phyloP scores from a whole-genome alignment of 1,140 invertebrate genomes.

The Zophobas atratus region DNA sequence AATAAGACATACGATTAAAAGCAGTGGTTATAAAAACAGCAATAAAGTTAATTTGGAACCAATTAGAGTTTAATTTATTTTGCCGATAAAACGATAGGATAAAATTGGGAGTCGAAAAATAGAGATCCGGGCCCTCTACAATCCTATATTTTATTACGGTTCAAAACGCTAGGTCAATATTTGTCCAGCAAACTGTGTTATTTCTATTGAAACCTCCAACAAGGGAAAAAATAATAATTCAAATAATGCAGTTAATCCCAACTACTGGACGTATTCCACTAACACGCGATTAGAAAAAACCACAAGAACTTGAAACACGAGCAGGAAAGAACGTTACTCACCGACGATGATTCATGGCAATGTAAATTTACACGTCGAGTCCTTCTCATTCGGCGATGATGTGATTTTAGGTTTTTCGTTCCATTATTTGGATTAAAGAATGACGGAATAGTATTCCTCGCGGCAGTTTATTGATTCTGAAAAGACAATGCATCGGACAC shows the following conservation, averaged over 20 bases:
- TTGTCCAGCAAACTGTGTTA: slow-evolving; percentile 29
- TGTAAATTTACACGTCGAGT: slow-evolving; percentile 22
- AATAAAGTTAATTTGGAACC: slow-evolving; percentile 8
- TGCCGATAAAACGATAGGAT: neutral
- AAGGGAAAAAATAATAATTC: slow-evolving; percentile 26
- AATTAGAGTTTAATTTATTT: slow-evolving; percentile 9
- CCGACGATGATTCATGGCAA: slow-evolving; percentile 24
- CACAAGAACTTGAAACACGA: neutral
- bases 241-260: slow-evolving; percentile 13
- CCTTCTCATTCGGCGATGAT: slow-evolving; percentile 16
- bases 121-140: neutral
- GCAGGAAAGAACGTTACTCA: slow-evolving; percentile 17
- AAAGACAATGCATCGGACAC: neutral
- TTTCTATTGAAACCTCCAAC: slow-evolving; percentile 39
- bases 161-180: slow-evolving; percentile 27
- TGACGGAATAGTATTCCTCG: too few relatives aligned
- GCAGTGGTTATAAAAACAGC: neutral
- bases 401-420: slow-evolving; percentile 18
- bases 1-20: slow-evolving; percentile 15
- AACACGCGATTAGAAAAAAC: neutral
- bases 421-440: slow-evolving; percentile 4
- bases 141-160: slow-evolving; percentile 11
- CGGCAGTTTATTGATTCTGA: too few relatives aligned
- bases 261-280: neutral
- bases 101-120: neutral